Evolutionary conservation across 2,888 invertebrate species (phyloP).

Genomic region (Tetranychus truncatus): DNA sequence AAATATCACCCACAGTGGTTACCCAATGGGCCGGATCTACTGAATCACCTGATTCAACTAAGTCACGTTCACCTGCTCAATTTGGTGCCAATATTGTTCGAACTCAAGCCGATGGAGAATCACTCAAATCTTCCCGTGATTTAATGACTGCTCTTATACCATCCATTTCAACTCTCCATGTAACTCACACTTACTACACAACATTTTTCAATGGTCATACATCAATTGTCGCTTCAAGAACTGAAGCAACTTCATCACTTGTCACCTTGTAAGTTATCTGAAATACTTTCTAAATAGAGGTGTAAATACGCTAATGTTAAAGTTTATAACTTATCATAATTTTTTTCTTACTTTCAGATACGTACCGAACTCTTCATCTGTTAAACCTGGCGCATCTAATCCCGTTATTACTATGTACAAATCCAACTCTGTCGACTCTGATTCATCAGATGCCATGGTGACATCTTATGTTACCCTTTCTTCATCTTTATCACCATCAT

Average conservation of each 20-base stretch:
- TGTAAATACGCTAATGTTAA: no score
- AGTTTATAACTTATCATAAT: no score
- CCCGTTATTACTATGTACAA: slow-evolving; percentile 4
- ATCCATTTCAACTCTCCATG: slow-evolving; percentile 26
- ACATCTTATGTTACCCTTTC: not conserved
- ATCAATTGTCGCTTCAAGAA: slow-evolving; percentile 26
- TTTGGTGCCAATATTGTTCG: slow-evolving; percentile 36
- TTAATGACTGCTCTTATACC: slow-evolving; percentile 25
- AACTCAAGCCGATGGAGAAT: slow-evolving; percentile 30
- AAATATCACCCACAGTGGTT: slow-evolving; percentile 27
- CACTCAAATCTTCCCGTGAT: slow-evolving; percentile 16
- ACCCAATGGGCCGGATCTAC: slow-evolving; percentile 25
- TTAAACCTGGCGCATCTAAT: not conserved
- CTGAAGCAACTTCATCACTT: slow-evolving; percentile 26
- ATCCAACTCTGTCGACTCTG: not conserved
- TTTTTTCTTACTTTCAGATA: not conserved
- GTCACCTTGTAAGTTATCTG: slow-evolving; percentile 27
- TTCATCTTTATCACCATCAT: not conserved
- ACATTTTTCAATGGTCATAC: slow-evolving; percentile 28
- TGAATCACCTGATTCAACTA: slow-evolving; percentile 17
- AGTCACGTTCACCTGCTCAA: slow-evolving; percentile 22
- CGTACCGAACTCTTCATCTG: not conserved
- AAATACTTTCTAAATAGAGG: no score
- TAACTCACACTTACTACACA: slow-evolving; percentile 28
- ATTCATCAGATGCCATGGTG: not conserved